Evolutionary conservation across 2,888 invertebrate genomes (phyloP).

Genomic region (Troilus luridus): DNA sequence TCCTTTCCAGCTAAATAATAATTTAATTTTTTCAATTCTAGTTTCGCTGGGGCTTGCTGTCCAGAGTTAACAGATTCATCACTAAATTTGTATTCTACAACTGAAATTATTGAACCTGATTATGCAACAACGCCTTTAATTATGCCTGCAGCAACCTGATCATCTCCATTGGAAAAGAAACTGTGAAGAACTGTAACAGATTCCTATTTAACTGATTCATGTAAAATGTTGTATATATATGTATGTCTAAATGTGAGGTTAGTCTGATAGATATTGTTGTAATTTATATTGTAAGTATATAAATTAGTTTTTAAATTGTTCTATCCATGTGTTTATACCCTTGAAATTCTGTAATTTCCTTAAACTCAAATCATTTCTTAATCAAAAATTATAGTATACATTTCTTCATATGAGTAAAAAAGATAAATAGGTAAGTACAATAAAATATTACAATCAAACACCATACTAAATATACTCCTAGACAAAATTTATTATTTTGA

Average conservation of each 20-base stretch:
- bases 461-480: no score
- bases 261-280: conserved; percentile 39
- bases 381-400: neutral
- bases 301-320: conserved; percentile 22
- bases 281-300: conserved; percentile 49
- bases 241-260: conserved; percentile 32
- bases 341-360: neutral
- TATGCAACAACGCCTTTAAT: conserved; percentile 35
- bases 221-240: conserved; percentile 47
- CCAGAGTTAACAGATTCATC: conserved; percentile 52
- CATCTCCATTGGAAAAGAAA: neutral
- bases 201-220: conserved; percentile 13
- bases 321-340: neutral
- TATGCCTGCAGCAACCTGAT: conserved; percentile 33
- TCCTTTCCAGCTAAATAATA: neutral
- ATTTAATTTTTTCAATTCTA: neutral
- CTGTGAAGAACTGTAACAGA: conserved; percentile 3
- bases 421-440: no score
- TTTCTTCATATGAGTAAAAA: neutral
- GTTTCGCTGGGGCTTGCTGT: conserved; percentile 54
- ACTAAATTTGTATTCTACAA: conserved; percentile 21
- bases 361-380: neutral
- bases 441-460: no score
- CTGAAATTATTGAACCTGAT: conserved; percentile 24
- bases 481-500: no score